Conservation (phyloP, 1,140 invertebrate genomes). For the Eurosta solidaginis region DNA sequence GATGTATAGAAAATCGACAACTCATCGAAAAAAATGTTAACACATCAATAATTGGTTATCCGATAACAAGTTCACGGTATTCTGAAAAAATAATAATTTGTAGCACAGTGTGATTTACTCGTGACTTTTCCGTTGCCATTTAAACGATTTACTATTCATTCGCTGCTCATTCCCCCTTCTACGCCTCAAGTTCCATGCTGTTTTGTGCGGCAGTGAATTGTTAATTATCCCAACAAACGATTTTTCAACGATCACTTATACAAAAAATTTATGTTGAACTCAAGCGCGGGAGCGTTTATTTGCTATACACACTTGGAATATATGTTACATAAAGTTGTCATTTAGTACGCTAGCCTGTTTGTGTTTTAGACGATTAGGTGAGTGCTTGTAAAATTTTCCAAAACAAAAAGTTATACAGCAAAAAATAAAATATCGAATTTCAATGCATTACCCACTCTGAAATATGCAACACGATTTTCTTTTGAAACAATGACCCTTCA, state of each 20-base stretch:
- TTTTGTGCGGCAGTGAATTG: background rate
- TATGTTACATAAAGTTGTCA: background rate
- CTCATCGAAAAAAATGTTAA: too few species aligned
- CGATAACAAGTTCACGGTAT: too few species aligned
- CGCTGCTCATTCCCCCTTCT: background rate
- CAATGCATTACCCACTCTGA: conserved; percentile 9
- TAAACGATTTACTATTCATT: background rate
- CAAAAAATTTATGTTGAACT: background rate
- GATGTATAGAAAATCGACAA: too few species aligned
- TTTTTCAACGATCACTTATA: background rate
- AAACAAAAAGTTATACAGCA: background rate
- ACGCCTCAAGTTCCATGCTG: background rate
- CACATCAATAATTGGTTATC: too few species aligned
- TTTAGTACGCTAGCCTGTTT: background rate
- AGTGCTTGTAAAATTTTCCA: background rate
- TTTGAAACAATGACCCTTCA: background rate
- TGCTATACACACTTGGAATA: background rate
- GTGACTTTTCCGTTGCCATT: background rate
- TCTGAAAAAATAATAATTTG: conserved; percentile 2
- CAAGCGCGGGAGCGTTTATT: background rate
- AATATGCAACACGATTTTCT: background rate
- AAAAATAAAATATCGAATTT: conserved; percentile 4
- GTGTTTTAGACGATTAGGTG: background rate
- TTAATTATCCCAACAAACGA: conserved; percentile 24
- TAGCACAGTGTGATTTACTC: background rate